These are phyloP conservation scores for Chelon auratus DNA, from an alignment of 2,797 vertebrate genomes.

Conservation along the genomic window DNA sequence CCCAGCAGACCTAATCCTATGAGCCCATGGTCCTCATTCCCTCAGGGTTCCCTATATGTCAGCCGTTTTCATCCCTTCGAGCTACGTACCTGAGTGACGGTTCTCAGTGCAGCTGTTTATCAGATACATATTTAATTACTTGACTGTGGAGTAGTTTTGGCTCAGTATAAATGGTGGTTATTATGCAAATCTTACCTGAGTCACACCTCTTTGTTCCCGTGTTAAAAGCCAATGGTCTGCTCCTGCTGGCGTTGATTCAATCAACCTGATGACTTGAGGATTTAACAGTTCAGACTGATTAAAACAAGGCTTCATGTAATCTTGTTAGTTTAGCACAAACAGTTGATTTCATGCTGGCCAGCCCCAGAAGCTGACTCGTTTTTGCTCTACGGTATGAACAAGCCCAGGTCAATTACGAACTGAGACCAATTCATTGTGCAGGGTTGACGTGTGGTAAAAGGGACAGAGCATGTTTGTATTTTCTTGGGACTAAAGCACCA, in stretches of 20 bases:
- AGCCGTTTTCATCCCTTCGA: no score
- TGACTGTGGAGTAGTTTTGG: neutral
- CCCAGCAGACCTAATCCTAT: slow-evolving; percentile 27
- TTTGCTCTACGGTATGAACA: slow-evolving; percentile 41
- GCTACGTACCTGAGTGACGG: no score
- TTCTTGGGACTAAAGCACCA: slow-evolving; percentile 11
- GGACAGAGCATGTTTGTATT: slow-evolving; percentile 17
- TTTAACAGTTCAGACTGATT: slow-evolving; percentile 44
- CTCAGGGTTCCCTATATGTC: no score
- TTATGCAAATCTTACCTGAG: slow-evolving; percentile 1
- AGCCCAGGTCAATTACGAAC: slow-evolving; percentile 50
- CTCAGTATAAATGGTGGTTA: neutral
- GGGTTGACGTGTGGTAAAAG: slow-evolving; percentile 23
- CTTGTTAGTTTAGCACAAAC: slow-evolving; percentile 47
- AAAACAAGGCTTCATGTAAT: slow-evolving; percentile 47
- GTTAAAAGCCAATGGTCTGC: slow-evolving; percentile 19
- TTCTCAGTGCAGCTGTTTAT: neutral
- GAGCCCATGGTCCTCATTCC: slow-evolving; percentile 3
- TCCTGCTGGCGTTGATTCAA: slow-evolving; percentile 28
- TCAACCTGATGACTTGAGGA: slow-evolving; percentile 38
- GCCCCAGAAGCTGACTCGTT: slow-evolving; percentile 18
- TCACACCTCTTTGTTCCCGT: neutral
- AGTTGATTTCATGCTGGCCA: slow-evolving; percentile 49
- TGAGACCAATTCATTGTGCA: slow-evolving; percentile 40
- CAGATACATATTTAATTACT: slow-evolving; percentile 5